Evolutionary conservation across 2,888 invertebrate genomes (phyloP), one percentile per base, ranked within the genome.

Genomic region (Sminthurinus aureus): DNA sequence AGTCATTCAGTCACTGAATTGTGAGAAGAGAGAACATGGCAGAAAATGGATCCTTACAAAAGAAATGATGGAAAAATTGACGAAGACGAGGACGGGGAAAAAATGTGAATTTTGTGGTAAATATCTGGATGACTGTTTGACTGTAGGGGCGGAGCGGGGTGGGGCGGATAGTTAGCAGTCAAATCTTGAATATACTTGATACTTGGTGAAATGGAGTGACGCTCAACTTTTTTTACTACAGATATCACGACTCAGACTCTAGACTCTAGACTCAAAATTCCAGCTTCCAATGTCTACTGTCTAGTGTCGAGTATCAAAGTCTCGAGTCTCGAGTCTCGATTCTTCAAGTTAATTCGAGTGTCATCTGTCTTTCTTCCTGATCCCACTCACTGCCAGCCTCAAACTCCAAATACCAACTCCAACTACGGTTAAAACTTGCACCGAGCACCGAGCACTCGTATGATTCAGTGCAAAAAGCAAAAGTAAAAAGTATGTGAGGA

Each of bases 401-500:
- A 1, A 38, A 38, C 38, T 38, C 1, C 1, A 38, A 38, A 6
- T 38, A 38, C 38, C 38, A 38, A 38, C 38, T 38, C 3, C 38
- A 38, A 38, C 38, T 38, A n/a, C n/a, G 38, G 38, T 4, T 38
- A 38, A 38, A 38, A 38, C 38, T 38, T 6, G 6, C 38, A 38
- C n/a, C n/a, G n/a, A n/a, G n/a, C n/a, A n/a, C n/a, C n/a, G n/a
- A 38, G 38, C 6, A 38, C 38, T 4, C 1, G 38, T 38, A 38
- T 4, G 38, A 9, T 58, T 64, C 9, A 3, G n/a, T 18, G 64
- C 64, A 13, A 64, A n/a, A 64, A 18, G 18, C 1, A 50, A 9
- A 73, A 18, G 18, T 15, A 50, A 9, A 73, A 51, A 52, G 76
- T 51, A 52, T 76, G n/a, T 11, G 76, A 76, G 58, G 76, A 52